Evolutionary conservation across 1,140 invertebrate species (phyloP), one percentile per base, ranked within the genome.

Genomic region (Aphelenchoides besseyi): DNA sequence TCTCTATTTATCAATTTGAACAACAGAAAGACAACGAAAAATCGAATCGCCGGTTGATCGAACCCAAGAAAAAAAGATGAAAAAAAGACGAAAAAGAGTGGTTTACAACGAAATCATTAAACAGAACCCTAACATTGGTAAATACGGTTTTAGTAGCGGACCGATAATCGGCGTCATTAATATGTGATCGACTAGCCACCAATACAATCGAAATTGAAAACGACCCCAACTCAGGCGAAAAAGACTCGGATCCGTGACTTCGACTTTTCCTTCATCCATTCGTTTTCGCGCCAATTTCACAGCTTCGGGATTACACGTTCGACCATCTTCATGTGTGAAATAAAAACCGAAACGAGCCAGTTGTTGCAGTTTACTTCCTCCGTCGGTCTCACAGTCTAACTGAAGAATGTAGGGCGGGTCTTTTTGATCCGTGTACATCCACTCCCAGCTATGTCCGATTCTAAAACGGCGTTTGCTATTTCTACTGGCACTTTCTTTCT

Each of bases 331-430:
- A 36, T 84, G 68, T 1, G 76, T 84, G 62, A 83, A 83, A 61
- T 84, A 75, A 57, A 83, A 83, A 16, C 81, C 81, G 55, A 79
- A 83, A 48, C 72, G 64, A n/a, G 82, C 81, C 53, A 83, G 68
- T 67, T 83, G 82, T 67, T 78, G 82, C 28, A 83, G 66, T 62
- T 83, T 83, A n/a, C 75, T 77, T 35, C 82, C 77, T 3, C 82
- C 82, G 66, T 84, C 82, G 2, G 82, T 84, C 69, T 83, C 81
- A 70, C 81, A 83, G 48, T 83, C 81, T 26, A 83, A 66, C 64
- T 83, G 81, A 66, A 83, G 79, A 36, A 83, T 73, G 36, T 78
- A 70, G 8, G 81, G 81, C 0, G 81, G 75, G 67, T 83, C 55
- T 16, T 77, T 69, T 61, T 83, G 81, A 18, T 77, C 62, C 0